phyloP scores from a whole-genome alignment of 2,113 vertebrate genomes.

The Cyprinus carpio region DNA sequence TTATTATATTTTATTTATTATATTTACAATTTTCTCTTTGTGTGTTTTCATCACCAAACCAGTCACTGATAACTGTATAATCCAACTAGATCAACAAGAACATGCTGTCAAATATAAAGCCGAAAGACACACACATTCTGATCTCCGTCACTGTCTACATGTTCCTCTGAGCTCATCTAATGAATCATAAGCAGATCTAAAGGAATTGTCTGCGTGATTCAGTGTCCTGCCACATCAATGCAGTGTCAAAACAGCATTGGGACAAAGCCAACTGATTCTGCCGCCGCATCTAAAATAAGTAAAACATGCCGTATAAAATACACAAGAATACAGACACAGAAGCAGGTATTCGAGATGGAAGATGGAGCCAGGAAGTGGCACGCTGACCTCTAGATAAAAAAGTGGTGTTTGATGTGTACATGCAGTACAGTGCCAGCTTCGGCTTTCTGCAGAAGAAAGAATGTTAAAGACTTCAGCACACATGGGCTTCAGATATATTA shows the following conservation, averaged over 20 bases:
- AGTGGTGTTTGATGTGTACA: constrained; percentile 38
- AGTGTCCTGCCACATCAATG: not conserved
- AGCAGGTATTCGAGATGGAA: not conserved
- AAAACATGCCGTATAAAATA: not conserved
- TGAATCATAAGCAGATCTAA: not conserved
- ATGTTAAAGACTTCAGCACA: constrained; percentile 53
- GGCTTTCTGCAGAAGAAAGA: constrained; percentile 42
- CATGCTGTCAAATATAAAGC: not conserved
- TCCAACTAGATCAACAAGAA: not conserved
- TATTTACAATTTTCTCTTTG: not conserved
- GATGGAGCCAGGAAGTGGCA: not conserved
- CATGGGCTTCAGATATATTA: constrained; percentile 54
- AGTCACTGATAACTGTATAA: not conserved
- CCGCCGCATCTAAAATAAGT: not conserved
- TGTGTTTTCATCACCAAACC: not conserved
- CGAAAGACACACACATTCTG: not conserved
- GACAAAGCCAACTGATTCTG: constrained; percentile 10
- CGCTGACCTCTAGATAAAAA: not conserved
- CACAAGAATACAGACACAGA: not conserved
- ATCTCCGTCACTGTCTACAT: not conserved
- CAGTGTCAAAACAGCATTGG: not conserved
- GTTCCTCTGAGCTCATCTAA: not conserved
- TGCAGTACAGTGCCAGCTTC: constrained; percentile 24
- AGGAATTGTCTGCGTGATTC: not conserved
- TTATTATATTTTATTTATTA: not conserved